phyloP scores from a whole-genome alignment of 2,113 vertebrate species.

The Callipepla californica region DNA sequence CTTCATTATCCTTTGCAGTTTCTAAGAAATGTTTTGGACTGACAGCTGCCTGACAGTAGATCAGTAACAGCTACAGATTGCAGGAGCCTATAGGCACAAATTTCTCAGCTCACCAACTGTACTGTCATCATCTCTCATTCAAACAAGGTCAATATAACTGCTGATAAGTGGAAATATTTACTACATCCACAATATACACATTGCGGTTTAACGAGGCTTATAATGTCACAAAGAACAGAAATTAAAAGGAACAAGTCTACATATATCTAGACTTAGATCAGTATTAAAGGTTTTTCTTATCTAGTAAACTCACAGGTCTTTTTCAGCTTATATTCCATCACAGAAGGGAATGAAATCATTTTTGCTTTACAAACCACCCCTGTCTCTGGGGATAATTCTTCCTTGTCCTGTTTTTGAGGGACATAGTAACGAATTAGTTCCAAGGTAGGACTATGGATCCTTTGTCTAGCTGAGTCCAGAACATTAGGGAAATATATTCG shows the following conservation, averaged over 20 bases:
- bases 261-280: background rate
- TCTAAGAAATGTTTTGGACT: background rate
- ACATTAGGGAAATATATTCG: background rate
- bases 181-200: background rate
- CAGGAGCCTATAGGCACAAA: background rate
- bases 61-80: background rate
- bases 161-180: background rate
- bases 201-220: background rate
- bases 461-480: background rate
- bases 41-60: background rate
- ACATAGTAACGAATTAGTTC: background rate
- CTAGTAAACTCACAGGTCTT: background rate
- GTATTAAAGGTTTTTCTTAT: background rate
- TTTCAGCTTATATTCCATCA: background rate
- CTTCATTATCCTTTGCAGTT: background rate
- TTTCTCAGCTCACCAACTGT: background rate
- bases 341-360: background rate
- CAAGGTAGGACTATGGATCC: background rate
- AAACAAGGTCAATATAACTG: background rate
- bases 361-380: background rate
- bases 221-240: background rate
- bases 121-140: background rate
- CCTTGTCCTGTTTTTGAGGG: background rate
- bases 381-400: background rate
- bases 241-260: background rate